Base-by-base conservation (phyloP, 2,888 invertebrate species). In the Salticus scenicus region DNA sequence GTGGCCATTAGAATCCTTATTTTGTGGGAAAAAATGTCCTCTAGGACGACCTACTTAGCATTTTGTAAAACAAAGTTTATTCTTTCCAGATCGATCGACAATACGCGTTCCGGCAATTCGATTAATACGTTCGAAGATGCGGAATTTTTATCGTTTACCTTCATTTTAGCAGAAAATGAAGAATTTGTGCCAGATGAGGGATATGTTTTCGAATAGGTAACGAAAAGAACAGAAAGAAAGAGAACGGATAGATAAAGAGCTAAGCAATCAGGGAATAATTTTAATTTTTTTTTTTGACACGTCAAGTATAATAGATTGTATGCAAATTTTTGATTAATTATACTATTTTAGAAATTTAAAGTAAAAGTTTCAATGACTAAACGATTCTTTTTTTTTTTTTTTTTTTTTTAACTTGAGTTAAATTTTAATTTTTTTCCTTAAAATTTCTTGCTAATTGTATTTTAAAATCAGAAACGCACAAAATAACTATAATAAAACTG, bases 111-210 rank as follows among this genome's bases (percentile, higher is more conserved):
- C 57, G 20, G 57, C 57, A 57, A 57, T 57, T 57, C 57, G 57
- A 57, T 57, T 57, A 57, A 24, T 24, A 4, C 24, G 57, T 12
- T 57, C 57, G 24, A 4, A 17, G 57, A 57, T 24, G 57, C 57
- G 57, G 57, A 57, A 57, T 57, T 57, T n/a, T 57, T 24, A 57
- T 57, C 57, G 57, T 57, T 57, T 57, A 57, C 57, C 57, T 57
- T 57, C 57, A 24, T 57, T 57, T 57, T 24, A 24, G 20, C 24
- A 24, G 57, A 57, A 57, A 57, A 24, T 57, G 57, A 17, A 57
- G 17, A 24, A 57, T 24, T 57, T 47, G 8, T 57, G 57, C 57
- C 42, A 24, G 57, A 57, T 57, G 57, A 57, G 57, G 12, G 57
- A 24, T 57, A 24, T 24, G 57, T 17, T 24, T 24, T 57, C 57